These are phyloP conservation scores for Calcarius lapponicus DNA, from an alignment of 2,797 vertebrate species.

Conservation along the genomic window DNA sequence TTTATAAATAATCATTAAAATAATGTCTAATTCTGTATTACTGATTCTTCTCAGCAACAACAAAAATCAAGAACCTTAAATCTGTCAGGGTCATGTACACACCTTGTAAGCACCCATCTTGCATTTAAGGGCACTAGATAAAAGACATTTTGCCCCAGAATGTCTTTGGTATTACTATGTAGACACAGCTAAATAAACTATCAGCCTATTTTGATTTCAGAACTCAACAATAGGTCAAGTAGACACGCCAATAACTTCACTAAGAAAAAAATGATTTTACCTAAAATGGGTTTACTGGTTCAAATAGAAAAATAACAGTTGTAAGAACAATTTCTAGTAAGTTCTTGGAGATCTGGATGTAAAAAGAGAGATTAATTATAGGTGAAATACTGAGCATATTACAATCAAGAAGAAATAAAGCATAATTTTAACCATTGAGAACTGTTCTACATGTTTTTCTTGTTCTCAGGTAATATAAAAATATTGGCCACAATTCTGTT, in stretches of 20 bases:
- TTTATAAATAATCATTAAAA: neutral
- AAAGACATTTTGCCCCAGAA: neutral
- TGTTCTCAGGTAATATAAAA: neutral
- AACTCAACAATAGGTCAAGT: neutral
- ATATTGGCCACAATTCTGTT: neutral
- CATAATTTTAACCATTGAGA: neutral
- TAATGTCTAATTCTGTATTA: neutral
- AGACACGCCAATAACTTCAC: neutral
- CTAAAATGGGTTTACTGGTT: neutral
- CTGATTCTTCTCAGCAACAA: neutral
- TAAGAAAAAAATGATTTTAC: neutral
- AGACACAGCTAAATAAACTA: conserved; percentile 2
- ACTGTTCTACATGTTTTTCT: neutral
- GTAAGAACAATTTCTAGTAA: neutral
- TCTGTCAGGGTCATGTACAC: neutral
- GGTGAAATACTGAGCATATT: neutral
- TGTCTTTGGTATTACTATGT: neutral
- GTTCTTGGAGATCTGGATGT: neutral
- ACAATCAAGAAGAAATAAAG: neutral
- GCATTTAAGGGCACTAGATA: neutral
- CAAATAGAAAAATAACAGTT: neutral
- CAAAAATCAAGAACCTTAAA: neutral
- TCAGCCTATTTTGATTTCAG: neutral
- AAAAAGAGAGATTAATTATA: neutral
- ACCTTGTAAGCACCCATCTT: neutral